Base-by-base conservation (phyloP, 2,113 vertebrate species). In the Bambusicola thoracicus region DNA sequence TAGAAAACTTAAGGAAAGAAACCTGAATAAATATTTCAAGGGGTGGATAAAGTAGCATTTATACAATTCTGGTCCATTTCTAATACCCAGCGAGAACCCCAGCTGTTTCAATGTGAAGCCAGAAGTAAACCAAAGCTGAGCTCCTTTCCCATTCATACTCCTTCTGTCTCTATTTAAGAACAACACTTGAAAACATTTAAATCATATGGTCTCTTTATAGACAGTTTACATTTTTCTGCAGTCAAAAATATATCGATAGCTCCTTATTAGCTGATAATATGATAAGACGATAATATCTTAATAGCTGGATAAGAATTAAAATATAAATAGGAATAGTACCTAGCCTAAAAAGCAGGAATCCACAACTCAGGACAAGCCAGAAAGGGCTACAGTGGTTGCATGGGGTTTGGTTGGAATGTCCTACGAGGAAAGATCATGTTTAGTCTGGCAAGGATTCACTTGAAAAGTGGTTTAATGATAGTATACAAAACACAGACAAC, bases 401-500 rank as follows among this genome's bases (percentile, higher is more conserved):
- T 87, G 79, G 10, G 77, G 86, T 94, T 95, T 94, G 59, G 44
- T 66, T 94, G 87, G 87, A 96, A 96, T 92, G 93, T 87, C 82
- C 86, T 93, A 67, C 0, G 0, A 92, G 55, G 78, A 87, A 95
- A 90, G 75, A 95, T 90, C 85, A 66, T 96, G 85, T 97, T 97
- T 97, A 90, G 79, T 96, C 93, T 96, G 95, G 96, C 94, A 95
- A 95, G 75, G 90, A 94, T 95, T 96, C 89, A 81, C 93, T 94
- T 97, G 84, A 93, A 87, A 95, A 96, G 82, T 84, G 81, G 84
- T 92, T 94, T 88, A 78, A 93, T 88, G 93, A 92, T 95, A 94
- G 85, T 93, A 90, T 92, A 97, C 94, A 97, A 96, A 95, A 95
- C 61, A 96, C 73, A 95, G 90, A 96, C 90, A 96, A 95, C 81